Base-by-base conservation (phyloP, 2,888 invertebrate genomes). In the Erynnis tages region DNA sequence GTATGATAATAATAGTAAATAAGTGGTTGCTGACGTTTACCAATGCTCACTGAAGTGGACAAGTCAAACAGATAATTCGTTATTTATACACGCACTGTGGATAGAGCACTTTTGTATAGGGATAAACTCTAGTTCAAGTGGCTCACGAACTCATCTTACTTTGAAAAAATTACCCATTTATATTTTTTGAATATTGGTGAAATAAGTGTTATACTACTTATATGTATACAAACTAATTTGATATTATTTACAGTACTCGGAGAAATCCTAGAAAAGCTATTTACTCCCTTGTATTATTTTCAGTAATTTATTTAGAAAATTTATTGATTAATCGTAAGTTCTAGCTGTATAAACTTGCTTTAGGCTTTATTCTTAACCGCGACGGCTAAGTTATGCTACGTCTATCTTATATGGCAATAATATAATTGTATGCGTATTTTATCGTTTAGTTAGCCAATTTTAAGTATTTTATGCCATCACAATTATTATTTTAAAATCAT, bases 321-420 rank as follows among this genome's bases (percentile, higher is more conserved):
- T 68, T 72, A 66, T n/a, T n/a, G n/a, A 65, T 59, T 60, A 60
- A 64, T 71, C 66, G 72, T 79, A 77, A 74, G 75, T 75, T 66
- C 57, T 77, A 84, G 87, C 87, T 88, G 85, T 87, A 86, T 74
- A 71, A 76, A 75, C 72, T 72, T 61, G 83, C 83, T 83, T 82
- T 76, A 78, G 69, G 80, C 80, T 77, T 82, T 70, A 72, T 62
- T 82, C 86, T 86, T 74, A 69, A 75, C 68, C 62, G 71, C 73
- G 73, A 76, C 73, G 66, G 72, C 73, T 76, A 75, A 73, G 73
- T 78, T 76, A 37, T 69, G 77, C 79, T 75, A 69, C 65, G 72
- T 76, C 69, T 76, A 67, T 72, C 68, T 62, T 67, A 57, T 73
- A 80, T 63, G 69, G 76, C 77, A 77, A 79, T 41, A 79, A 71